Conservation (phyloP, 2,888 invertebrate species). For the Dusona sp. region DNA sequence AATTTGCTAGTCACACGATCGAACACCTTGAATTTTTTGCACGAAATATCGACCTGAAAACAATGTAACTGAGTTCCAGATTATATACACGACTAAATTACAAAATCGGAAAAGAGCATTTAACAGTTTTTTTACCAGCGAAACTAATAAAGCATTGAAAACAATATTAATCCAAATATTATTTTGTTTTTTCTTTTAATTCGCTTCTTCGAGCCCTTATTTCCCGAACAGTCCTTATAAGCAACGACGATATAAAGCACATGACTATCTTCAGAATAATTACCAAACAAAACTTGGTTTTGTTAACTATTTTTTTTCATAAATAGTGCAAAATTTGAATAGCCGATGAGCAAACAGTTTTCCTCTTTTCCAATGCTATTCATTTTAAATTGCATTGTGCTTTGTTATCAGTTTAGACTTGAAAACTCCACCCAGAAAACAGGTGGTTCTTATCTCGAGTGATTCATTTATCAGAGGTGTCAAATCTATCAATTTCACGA, state of each 20-base stretch:
- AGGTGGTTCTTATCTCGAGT: constrained; percentile 50
- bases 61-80: neutral
- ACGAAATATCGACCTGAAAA: neutral
- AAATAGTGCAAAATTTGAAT: neutral
- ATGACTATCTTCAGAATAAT: too few relatives aligned
- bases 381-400: neutral
- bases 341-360: neutral
- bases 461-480: constrained; percentile 45
- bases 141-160: constrained; percentile 38
- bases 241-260: neutral
- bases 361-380: neutral
- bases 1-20: constrained; percentile 22
- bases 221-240: neutral
- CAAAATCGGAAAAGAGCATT: constrained; percentile 13
- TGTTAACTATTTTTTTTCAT: neutral
- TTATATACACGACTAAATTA: constrained; percentile 1
- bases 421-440: constrained; percentile 16
- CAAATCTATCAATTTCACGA: constrained; percentile 30
- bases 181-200: neutral
- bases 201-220: neutral
- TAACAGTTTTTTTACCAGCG: constrained; percentile 25
- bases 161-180: constrained; percentile 17
- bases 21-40: neutral
- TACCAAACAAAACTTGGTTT: neutral
- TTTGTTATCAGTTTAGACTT: neutral